Evolutionary conservation across 2,888 invertebrate species (phyloP).

Genomic region (Epiperipatus broadwayi): DNA sequence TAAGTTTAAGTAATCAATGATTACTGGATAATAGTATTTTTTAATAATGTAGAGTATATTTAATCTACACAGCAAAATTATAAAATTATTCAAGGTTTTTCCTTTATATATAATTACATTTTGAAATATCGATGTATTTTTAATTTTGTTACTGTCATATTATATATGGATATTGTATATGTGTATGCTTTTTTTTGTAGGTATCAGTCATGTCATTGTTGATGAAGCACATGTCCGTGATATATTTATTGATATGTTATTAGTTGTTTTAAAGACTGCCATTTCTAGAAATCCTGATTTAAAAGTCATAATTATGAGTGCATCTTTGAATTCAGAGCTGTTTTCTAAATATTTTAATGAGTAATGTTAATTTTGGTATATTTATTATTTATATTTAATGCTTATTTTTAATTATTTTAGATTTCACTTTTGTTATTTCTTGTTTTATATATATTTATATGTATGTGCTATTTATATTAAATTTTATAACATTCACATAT

Average conservation of each 20-base stretch:
- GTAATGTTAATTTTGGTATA: too few species aligned
- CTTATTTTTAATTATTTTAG: too few species aligned
- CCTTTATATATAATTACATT: conserved; percentile 1
- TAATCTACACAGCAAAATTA: too few species aligned
- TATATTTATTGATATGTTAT: conserved; percentile 44
- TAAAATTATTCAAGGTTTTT: too few species aligned
- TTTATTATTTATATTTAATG: not conserved
- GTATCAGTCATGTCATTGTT: conserved; percentile 45
- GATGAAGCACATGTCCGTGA: conserved; percentile 56
- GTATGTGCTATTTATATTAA: too few species aligned
- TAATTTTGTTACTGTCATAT: conserved; percentile 4
- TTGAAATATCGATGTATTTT: conserved; percentile 1
- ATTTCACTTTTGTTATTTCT: too few species aligned
- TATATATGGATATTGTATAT: conserved; percentile 5
- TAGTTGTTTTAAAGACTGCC: conserved; percentile 38
- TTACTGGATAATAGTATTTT: too few species aligned
- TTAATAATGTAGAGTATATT: too few species aligned
- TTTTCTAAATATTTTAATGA: conserved; percentile 38
- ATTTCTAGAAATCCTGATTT: conserved; percentile 36
- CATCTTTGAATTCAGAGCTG: conserved; percentile 43
- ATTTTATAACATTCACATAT: too few species aligned
- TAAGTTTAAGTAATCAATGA: too few species aligned
- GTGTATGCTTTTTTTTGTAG: too few species aligned
- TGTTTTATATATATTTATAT: too few species aligned
- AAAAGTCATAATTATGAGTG: conserved; percentile 49